Percentiles rank a stretch among this genome's conserved stretches.
phyloP scores from a whole-genome alignment of 1,140 invertebrate genomes.

The Bombus impatiens region DNA sequence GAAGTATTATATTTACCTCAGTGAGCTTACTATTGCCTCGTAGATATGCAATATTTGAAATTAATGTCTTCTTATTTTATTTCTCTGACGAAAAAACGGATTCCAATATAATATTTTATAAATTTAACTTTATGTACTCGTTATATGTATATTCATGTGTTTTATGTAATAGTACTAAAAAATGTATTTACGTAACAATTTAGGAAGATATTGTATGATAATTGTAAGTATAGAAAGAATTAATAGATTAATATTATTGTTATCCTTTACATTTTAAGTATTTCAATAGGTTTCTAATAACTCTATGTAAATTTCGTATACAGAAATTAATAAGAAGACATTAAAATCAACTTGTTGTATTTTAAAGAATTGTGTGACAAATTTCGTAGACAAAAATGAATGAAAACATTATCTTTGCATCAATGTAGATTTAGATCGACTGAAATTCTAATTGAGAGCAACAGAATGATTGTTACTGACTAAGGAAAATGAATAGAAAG shows the following conservation, averaged over 20 bases:
- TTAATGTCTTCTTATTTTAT: background rate
- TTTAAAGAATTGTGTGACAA: background rate
- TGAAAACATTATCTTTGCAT: constrained; percentile 11
- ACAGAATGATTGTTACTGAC: background rate
- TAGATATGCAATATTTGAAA: constrained; percentile 21
- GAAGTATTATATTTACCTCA: constrained; percentile 42
- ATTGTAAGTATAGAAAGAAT: too few relatives aligned
- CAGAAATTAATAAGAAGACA: background rate
- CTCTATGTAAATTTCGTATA: background rate
- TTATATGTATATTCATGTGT: background rate
- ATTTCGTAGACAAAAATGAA: constrained; percentile 6
- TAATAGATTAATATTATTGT: too few relatives aligned
- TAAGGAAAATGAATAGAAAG: background rate
- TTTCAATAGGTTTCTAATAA: too few relatives aligned
- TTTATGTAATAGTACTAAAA: too few relatives aligned
- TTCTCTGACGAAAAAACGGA: background rate
- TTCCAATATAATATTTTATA: background rate
- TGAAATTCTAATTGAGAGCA: background rate
- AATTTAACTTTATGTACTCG: background rate
- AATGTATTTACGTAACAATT: too few relatives aligned
- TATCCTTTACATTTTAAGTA: too few relatives aligned
- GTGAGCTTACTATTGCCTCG: constrained; percentile 49
- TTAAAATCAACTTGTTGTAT: background rate
- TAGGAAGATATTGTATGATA: too few relatives aligned
- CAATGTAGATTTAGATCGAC: background rate